phyloP scores from a whole-genome alignment of 2,113 vertebrate genomes.

The Dascyllus trimaculatus region DNA sequence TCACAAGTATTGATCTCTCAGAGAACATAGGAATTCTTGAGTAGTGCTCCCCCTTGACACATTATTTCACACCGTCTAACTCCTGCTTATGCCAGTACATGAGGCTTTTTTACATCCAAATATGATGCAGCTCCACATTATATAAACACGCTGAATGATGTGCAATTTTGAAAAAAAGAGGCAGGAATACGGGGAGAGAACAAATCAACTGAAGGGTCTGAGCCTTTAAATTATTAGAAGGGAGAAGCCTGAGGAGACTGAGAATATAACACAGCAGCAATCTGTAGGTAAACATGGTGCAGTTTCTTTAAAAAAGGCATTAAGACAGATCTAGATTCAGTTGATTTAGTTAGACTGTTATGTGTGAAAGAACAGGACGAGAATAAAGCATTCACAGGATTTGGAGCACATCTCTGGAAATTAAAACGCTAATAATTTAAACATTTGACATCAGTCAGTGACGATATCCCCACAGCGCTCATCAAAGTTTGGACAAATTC shows the following conservation, averaged over 20 bases:
- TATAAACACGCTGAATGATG: constrained; percentile 12
- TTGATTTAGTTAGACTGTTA: constrained; percentile 11
- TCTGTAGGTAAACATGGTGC: neutral
- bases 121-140: constrained; percentile 9
- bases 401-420: constrained; percentile 13
- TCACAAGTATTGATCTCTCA: constrained; percentile 48
- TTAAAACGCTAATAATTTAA: constrained; percentile 34
- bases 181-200: constrained; percentile 4
- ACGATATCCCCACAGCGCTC: constrained; percentile 20
- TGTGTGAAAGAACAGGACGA: neutral
- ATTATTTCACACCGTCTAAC: constrained; percentile 32
- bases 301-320: neutral
- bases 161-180: neutral
- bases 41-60: constrained; percentile 18
- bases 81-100: constrained; percentile 3
- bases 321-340: constrained; percentile 1
- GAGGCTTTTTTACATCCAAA: constrained; percentile 6
- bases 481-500: constrained; percentile 52
- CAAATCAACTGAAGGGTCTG: neutral
- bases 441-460: constrained; percentile 38
- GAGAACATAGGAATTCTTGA: constrained; percentile 60
- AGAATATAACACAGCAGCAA: neutral
- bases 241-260: constrained; percentile 14
- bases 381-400: constrained; percentile 33
- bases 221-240: constrained; percentile 11